Evolutionary conservation across 2,888 invertebrate species (phyloP).

Genomic region (Adelphocoris suturalis): DNA sequence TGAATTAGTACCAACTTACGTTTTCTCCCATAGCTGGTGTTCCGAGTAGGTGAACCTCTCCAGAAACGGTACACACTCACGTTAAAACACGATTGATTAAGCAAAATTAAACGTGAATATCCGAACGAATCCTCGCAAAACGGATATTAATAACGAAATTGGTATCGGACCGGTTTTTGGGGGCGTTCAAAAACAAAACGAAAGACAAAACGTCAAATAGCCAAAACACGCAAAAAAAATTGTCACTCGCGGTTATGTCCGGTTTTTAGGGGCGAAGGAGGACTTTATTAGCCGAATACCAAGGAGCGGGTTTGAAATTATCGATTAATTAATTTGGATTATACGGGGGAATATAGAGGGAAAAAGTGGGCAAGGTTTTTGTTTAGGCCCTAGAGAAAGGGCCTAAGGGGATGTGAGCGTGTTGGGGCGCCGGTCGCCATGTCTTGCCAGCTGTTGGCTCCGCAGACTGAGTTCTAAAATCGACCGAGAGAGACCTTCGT

Average conservation of each 20-base stretch:
- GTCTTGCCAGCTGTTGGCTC: slow-evolving; percentile 59
- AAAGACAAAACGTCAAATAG: background rate
- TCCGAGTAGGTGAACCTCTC: background rate
- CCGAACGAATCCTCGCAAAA: too few relatives aligned
- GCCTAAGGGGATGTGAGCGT: background rate
- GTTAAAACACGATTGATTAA: background rate
- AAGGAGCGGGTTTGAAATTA: background rate
- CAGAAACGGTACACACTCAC: background rate
- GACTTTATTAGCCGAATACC: background rate
- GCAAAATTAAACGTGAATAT: too few relatives aligned
- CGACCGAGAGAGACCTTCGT: background rate
- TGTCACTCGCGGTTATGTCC: background rate
- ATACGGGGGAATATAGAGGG: background rate
- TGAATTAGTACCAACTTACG: slow-evolving; percentile 13
- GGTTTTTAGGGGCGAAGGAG: background rate
- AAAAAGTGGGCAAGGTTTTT: background rate
- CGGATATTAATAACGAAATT: too few relatives aligned
- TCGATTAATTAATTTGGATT: background rate
- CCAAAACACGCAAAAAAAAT: background rate
- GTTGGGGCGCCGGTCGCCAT: slow-evolving; percentile 39
- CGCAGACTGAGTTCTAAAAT: slow-evolving; percentile 61
- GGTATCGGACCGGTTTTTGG: too few relatives aligned
- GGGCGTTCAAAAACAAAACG: too few relatives aligned
- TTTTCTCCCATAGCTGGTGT: slow-evolving; percentile 28
- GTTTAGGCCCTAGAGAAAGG: slow-evolving; percentile 34